These are phyloP conservation scores for Rana temporaria DNA, from an alignment of 2,113 vertebrate species.

Conservation along the genomic window DNA sequence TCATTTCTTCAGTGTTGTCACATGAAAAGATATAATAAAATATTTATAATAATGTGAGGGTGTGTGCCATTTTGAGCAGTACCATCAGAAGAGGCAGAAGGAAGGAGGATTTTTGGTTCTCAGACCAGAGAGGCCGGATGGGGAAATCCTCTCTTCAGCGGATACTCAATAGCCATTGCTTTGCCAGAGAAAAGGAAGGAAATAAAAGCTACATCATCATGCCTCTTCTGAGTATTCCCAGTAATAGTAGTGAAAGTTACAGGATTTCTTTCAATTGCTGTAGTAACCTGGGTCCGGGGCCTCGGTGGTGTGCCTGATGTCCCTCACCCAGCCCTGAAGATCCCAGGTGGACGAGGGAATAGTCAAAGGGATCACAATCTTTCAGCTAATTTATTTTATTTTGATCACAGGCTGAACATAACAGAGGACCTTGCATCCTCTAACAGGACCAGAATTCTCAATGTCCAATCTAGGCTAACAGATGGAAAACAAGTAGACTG, in stretches of 20 bases:
- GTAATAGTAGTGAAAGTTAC: conserved; percentile 84
- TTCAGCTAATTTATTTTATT: conserved; percentile 95
- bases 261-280: conserved; percentile 86
- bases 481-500: conserved; percentile 86
- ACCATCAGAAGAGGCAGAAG: conserved; percentile 65
- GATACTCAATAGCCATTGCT: conserved; percentile 99
- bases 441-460: conserved; percentile 87
- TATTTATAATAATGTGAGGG: too few species aligned
- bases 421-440: conserved; percentile 89
- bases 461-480: conserved; percentile 86
- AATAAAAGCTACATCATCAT: conserved; percentile 84
- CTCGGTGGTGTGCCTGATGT: conserved; percentile 99
- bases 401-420: conserved; percentile 95
- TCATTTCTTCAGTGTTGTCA: too few species aligned
- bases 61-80: conserved; percentile 72
- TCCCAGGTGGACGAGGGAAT: conserved; percentile 99
- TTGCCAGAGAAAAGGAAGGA: conserved; percentile 98
- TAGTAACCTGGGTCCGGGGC: conserved; percentile 99
- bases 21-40: too few species aligned
- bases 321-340: conserved; percentile 99
- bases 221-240: conserved; percentile 88
- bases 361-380: conserved; percentile 99
- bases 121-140: conserved; percentile 93
- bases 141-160: conserved; percentile 99
- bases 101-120: conserved; percentile 66